Conservation (phyloP, 2,888 invertebrate genomes). For the Alcis repandata region DNA sequence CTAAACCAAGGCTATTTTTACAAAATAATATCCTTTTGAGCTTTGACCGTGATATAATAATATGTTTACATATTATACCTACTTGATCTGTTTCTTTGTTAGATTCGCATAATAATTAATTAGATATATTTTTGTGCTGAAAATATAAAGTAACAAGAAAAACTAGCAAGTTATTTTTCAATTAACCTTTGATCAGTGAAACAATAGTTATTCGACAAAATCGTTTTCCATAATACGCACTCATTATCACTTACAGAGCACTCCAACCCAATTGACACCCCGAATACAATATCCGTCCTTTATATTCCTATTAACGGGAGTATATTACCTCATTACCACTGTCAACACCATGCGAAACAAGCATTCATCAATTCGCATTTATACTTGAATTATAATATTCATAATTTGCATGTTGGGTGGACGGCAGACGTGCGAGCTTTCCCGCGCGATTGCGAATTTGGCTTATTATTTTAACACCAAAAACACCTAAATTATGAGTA, state of each 20-base stretch:
- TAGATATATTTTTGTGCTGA: no score
- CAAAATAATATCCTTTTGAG: no score
- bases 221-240: no score
- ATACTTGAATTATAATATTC: conserved; percentile 79
- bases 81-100: no score
- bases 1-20: no score
- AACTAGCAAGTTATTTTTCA: no score
- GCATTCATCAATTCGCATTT: conserved; percentile 73
- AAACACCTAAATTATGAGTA: not conserved
- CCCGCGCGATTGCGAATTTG: conserved; percentile 21
- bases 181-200: no score
- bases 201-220: no score
- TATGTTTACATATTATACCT: no score
- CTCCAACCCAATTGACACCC: conserved; percentile 11
- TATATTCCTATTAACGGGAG: conserved; percentile 38
- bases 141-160: no score
- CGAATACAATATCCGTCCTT: conserved; percentile 22
- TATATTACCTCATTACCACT: conserved; percentile 57
- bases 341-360: conserved; percentile 62
- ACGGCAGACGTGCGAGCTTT: conserved; percentile 13
- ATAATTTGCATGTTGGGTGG: conserved; percentile 57
- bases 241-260: not conserved
- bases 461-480: not conserved
- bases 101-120: no score
- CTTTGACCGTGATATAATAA: no score